These are phyloP conservation scores for Apocheima hispidaria DNA, from an alignment of 2,888 invertebrate species.

Conservation along the genomic window DNA sequence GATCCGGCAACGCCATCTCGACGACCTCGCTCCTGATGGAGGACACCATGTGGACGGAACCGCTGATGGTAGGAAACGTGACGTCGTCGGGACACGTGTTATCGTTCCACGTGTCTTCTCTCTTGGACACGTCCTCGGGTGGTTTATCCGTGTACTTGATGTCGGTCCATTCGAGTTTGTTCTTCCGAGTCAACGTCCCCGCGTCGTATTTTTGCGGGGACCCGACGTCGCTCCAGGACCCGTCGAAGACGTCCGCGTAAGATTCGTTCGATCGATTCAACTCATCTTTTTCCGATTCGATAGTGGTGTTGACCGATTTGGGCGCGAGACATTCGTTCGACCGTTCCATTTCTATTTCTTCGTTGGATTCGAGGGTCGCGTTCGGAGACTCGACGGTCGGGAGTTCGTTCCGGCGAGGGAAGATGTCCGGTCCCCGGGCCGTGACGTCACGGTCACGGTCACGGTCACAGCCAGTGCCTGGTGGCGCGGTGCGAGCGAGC, in stretches of 20 bases:
- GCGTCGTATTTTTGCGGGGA: conserved; percentile 49
- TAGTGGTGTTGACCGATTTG: conserved; percentile 65
- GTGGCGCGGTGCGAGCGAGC: conserved; percentile 69
- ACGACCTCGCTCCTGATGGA: conserved; percentile 86
- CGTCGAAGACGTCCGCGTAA: conserved; percentile 75
- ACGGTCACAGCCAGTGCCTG: conserved; percentile 81
- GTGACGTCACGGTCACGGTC: not conserved
- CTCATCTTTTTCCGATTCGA: conserved; percentile 72
- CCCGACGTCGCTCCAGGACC: conserved; percentile 70
- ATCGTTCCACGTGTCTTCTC: conserved; percentile 93
- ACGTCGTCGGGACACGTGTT: conserved; percentile 92
- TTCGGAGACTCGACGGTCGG: conserved; percentile 49
- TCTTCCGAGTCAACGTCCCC: conserved; percentile 49
- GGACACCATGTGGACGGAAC: conserved; percentile 89
- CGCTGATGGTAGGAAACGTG: conserved; percentile 93
- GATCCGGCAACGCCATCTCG: conserved; percentile 67
- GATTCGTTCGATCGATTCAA: conserved; percentile 82
- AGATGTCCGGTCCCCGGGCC: too few species aligned
- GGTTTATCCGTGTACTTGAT: conserved; percentile 55
- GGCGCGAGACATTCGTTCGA: conserved; percentile 82
- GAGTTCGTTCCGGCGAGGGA: conserved; percentile 13
- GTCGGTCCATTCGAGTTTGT: conserved; percentile 69
- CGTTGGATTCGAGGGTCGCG: conserved; percentile 53
- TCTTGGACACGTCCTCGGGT: conserved; percentile 55
- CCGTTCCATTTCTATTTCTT: conserved; percentile 54